phyloP scores from a whole-genome alignment of 2,888 invertebrate species.

The Mesochorus sp. region DNA sequence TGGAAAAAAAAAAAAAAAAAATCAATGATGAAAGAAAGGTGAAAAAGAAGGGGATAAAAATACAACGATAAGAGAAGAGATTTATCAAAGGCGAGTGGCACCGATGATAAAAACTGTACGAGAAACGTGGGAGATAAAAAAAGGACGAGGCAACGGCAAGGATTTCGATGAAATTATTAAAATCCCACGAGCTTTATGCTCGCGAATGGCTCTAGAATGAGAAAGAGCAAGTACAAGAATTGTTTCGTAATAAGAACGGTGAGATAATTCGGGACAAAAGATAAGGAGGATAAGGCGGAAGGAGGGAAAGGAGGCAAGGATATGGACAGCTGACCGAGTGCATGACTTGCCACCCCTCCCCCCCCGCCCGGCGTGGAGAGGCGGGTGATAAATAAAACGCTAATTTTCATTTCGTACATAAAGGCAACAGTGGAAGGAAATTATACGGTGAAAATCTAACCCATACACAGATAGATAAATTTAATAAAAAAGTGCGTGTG shows the following conservation, averaged over 20 bases:
- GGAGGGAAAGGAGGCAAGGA: constrained; percentile 26
- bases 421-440: not conserved
- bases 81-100: not conserved
- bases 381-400: not conserved
- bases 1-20: constrained; percentile 1
- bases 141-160: not conserved
- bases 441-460: not conserved
- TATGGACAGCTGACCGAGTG: constrained; percentile 63
- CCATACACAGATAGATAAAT: not conserved
- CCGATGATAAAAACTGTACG: constrained; percentile 2
- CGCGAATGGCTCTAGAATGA: constrained; percentile 8
- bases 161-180: constrained; percentile 2
- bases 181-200: not conserved
- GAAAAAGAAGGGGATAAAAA: not conserved
- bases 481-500: constrained; percentile 8
- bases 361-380: constrained; percentile 18
- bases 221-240: constrained; percentile 6
- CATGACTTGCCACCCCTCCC: constrained; percentile 15
- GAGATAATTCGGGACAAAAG: not conserved
- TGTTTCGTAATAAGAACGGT: not conserved
- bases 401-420: not conserved
- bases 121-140: not conserved
- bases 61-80: not conserved
- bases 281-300: not conserved
- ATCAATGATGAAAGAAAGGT: not conserved